Conservation (phyloP, 1,140 invertebrate species). For the Thrips palmi region DNA sequence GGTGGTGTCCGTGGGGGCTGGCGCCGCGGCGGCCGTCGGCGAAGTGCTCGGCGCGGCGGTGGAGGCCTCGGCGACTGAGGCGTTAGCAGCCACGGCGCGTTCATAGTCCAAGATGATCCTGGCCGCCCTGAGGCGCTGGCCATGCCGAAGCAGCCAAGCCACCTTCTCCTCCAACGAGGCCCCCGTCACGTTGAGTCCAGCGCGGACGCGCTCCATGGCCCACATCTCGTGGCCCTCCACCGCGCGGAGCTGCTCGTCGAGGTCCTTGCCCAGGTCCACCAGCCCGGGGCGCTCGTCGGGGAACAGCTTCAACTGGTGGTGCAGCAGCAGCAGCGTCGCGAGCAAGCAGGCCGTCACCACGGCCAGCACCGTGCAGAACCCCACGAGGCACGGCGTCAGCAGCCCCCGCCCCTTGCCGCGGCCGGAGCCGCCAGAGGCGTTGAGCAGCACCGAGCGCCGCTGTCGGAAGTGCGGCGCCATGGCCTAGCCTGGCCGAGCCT, state of each 20-base stretch:
- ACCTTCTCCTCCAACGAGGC: too few species aligned
- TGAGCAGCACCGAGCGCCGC: too few species aligned
- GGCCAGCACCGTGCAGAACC: background rate
- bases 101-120: too few species aligned
- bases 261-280: slow-evolving; percentile 21
- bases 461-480: too few species aligned
- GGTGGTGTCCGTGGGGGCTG: slow-evolving; percentile 10
- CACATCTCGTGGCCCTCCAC: slow-evolving; percentile 25
- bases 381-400: too few species aligned
- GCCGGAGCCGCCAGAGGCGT: too few species aligned
- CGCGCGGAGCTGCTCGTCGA: slow-evolving; percentile 23
- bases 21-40: slow-evolving; percentile 12
- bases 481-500: too few species aligned
- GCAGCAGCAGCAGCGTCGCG: background rate
- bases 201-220: slow-evolving; percentile 17
- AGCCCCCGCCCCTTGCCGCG: too few species aligned
- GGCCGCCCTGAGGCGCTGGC: too few species aligned
- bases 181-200: background rate
- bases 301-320: background rate
- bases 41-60: too few species aligned
- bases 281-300: slow-evolving; percentile 26
- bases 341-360: background rate
- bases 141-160: too few species aligned
- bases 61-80: background rate
- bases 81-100: too few species aligned